A percentile compares a stretch with the other conserved stretches of the same genome.
Evolutionary conservation across 2,888 invertebrate species (phyloP).

Genomic region (Taphrorychus bicolor): DNA sequence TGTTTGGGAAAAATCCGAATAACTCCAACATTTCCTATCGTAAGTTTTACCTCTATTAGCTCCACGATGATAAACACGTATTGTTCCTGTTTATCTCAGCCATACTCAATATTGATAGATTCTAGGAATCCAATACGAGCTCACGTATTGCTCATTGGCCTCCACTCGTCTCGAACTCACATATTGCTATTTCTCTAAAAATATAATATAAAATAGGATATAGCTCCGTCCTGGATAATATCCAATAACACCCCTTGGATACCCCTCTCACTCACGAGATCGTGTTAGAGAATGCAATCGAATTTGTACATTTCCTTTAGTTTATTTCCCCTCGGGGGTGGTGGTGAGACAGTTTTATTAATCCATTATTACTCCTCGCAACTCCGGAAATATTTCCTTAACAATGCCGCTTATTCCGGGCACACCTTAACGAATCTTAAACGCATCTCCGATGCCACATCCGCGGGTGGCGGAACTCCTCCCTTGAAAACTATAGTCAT

Average conservation of each 20-base stretch:
- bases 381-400: not conserved
- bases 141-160: too few species aligned
- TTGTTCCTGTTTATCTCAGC: too few species aligned
- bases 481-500: constrained; percentile 1
- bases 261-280: not conserved
- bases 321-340: too few species aligned
- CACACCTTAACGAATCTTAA: not conserved
- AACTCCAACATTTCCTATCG: too few species aligned
- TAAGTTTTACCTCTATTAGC: too few species aligned
- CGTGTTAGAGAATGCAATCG: not conserved
- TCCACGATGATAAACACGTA: too few species aligned
- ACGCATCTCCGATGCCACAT: too few species aligned
- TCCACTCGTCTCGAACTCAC: not conserved
- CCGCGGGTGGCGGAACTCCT: not conserved
- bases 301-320: not conserved
- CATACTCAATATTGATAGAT: too few species aligned
- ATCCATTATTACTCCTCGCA: not conserved
- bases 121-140: too few species aligned
- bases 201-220: not conserved
- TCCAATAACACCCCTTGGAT: not conserved
- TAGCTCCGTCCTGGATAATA: not conserved
- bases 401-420: not conserved
- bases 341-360: not conserved
- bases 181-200: not conserved
- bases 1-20: too few species aligned